These are phyloP conservation scores for Oncorhynchus mykiss DNA, from an alignment of 2,113 vertebrate genomes.

Conservation along the genomic window DNA sequence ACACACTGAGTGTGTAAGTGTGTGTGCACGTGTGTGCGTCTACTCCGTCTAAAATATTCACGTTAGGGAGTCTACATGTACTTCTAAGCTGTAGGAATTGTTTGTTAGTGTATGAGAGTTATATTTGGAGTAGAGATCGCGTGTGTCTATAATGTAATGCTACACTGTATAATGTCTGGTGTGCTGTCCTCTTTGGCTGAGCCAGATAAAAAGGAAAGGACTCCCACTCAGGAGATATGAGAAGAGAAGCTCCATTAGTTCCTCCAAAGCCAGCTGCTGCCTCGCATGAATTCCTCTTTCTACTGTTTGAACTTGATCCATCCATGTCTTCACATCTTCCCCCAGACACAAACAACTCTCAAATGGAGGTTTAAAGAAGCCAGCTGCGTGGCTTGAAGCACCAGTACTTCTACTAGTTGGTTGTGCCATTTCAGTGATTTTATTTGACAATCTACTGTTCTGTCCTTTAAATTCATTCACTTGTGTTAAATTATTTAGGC, in stretches of 20 bases:
- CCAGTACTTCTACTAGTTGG: too few relatives aligned
- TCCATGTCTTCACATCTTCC: slow-evolving; percentile 47
- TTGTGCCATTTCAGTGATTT: too few relatives aligned
- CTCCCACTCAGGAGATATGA: slow-evolving; percentile 63
- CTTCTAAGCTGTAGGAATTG: not conserved
- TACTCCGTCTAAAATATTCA: too few relatives aligned
- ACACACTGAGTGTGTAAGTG: not conserved
- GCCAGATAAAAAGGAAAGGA: slow-evolving; percentile 49
- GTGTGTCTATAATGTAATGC: slow-evolving; percentile 17
- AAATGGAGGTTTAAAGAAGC: too few relatives aligned
- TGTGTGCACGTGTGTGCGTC: too few relatives aligned
- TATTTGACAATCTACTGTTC: too few relatives aligned
- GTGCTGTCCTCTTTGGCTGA: slow-evolving; percentile 23
- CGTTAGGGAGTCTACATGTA: too few relatives aligned
- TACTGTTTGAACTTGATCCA: slow-evolving; percentile 46
- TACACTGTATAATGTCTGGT: slow-evolving; percentile 42
- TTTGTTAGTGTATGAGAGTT: slow-evolving; percentile 16
- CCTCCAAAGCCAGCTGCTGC: slow-evolving; percentile 58
- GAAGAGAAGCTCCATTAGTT: slow-evolving; percentile 58
- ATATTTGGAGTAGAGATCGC: not conserved
- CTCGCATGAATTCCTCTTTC: too few relatives aligned
- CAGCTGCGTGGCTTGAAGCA: too few relatives aligned
- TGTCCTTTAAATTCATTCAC: too few relatives aligned
- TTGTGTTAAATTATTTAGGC: too few relatives aligned
- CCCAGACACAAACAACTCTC: slow-evolving; percentile 32